Evolutionary conservation across 2,797 vertebrate genomes (phyloP).

Genomic region (Chanos chanos): DNA sequence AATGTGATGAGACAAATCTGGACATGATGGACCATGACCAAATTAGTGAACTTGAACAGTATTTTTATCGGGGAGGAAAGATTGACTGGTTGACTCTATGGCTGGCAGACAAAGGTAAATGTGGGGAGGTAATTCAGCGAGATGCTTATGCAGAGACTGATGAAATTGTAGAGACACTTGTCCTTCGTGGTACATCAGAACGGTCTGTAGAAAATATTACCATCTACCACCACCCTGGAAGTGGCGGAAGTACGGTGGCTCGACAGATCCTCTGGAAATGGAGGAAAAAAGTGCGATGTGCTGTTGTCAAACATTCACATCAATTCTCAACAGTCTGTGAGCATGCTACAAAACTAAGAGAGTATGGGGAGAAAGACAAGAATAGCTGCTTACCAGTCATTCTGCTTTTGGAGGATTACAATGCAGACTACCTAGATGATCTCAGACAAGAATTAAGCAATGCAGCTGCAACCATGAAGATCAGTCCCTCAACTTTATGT

Average conservation of each 20-base stretch:
- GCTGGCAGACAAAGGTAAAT: conserved; percentile 35
- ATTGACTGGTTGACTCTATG: conserved; percentile 45
- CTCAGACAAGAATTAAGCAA: conserved; percentile 49
- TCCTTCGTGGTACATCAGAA: not conserved
- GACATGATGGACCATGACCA: conserved; percentile 44
- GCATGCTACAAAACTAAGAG: conserved; percentile 55
- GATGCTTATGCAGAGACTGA: conserved; percentile 42
- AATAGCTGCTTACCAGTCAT: conserved; percentile 60
- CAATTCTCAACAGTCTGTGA: conserved; percentile 50
- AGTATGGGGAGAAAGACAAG: conserved; percentile 60
- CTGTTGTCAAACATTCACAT: conserved; percentile 57
- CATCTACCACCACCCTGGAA: conserved; percentile 70
- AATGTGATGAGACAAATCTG: conserved; percentile 56
- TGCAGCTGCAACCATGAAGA: conserved; percentile 49
- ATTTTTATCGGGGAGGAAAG: conserved; percentile 64
- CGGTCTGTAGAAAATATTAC: conserved; percentile 59
- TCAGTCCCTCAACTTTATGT: conserved; percentile 45
- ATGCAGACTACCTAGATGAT: conserved; percentile 59
- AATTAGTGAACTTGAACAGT: conserved; percentile 54
- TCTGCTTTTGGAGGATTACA: conserved; percentile 63
- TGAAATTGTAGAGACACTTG: conserved; percentile 49
- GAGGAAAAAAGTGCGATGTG: conserved; percentile 61
- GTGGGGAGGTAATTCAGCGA: conserved; percentile 31
- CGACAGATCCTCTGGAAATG: conserved; percentile 67
- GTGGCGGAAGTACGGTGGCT: conserved; percentile 73